Conservation (phyloP, 2,113 vertebrate genomes). For the Pleuronectes platessa region DNA sequence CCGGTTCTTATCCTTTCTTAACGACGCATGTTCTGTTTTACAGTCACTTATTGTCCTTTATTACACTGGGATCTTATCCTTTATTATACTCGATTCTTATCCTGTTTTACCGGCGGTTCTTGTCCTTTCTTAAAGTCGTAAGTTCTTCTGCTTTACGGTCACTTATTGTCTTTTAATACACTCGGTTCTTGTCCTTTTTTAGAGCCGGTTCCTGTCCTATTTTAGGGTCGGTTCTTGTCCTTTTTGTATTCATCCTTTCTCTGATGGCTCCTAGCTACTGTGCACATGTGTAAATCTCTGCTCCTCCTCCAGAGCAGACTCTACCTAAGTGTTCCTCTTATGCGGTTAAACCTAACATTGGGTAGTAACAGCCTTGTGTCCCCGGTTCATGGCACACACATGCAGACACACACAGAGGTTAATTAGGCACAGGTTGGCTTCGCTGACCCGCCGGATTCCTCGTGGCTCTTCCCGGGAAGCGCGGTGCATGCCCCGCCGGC, state of each 20-base stretch:
- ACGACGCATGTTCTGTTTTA: no score
- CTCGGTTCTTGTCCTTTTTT: no score
- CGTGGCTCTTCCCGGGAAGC: slow-evolving; percentile 41
- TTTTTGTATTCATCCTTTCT: background rate
- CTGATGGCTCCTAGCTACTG: background rate
- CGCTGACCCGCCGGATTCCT: slow-evolving; percentile 57
- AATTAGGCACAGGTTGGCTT: slow-evolving; percentile 69
- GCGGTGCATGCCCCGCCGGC: slow-evolving; percentile 38
- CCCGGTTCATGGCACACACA: slow-evolving; percentile 12
- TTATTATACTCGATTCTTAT: no score
- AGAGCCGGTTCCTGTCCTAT: background rate
- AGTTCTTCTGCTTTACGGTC: background rate
- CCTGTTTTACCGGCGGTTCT: background rate
- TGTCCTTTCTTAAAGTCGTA: background rate
- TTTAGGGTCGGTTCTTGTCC: background rate
- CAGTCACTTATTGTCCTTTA: no score
- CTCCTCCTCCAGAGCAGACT: background rate
- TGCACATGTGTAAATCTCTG: background rate
- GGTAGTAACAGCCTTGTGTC: background rate
- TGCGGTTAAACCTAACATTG: slow-evolving; percentile 13
- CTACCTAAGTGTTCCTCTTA: background rate
- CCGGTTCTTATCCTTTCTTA: background rate
- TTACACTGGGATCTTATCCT: no score
- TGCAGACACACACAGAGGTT: slow-evolving; percentile 41
- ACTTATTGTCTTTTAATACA: background rate